Conservation (phyloP, 2,888 invertebrate species). For the Brachynemurus nebulosus region DNA sequence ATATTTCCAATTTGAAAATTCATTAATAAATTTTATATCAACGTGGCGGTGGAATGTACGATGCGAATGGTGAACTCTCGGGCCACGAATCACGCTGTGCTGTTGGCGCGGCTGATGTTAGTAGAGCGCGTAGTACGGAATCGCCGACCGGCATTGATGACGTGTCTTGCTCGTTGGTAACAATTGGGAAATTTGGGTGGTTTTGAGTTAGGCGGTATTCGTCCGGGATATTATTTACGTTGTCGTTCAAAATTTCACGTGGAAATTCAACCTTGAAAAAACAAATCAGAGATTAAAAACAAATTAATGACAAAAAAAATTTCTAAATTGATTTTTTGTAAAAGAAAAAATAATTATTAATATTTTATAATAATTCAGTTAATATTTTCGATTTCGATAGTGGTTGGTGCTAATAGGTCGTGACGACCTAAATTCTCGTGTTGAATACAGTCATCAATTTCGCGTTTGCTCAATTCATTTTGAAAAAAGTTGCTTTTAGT, state of each 20-base stretch:
- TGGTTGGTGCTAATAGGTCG: no score
- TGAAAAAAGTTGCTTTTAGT: no score
- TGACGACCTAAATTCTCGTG: no score
- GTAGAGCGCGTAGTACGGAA: neutral
- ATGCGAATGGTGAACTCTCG: neutral
- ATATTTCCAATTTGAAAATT: neutral
- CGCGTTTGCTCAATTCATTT: no score
- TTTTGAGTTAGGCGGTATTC: neutral
- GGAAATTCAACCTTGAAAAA: no score
- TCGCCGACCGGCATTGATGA: neutral
- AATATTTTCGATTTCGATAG: no score
- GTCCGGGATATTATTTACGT: neutral
- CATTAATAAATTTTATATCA: neutral
- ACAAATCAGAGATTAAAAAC: no score
- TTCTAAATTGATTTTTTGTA: no score
- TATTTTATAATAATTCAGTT: no score
- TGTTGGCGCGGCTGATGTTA: neutral
- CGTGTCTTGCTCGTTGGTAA: neutral
- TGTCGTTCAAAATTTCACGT: neutral
- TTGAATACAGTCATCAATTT: no score
- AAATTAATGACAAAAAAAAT: no score
- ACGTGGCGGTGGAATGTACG: constrained; percentile 1
- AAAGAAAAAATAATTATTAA: no score
- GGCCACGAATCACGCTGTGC: neutral
- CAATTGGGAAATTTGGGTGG: neutral